Evolutionary conservation across 2,888 invertebrate species (phyloP).

Genomic region (Agrilus mali): DNA sequence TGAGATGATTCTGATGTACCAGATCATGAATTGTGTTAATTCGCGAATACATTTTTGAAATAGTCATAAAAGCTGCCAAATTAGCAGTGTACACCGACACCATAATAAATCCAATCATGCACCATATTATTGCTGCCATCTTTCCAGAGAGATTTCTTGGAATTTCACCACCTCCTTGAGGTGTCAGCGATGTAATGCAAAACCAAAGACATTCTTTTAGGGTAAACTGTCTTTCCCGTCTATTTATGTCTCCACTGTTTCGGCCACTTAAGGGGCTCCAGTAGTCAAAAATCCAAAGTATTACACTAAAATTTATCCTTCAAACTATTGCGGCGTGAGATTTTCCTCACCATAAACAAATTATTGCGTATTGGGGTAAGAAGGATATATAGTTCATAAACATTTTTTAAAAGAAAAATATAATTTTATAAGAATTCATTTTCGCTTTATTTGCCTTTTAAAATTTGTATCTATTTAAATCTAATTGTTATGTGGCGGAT

Average conservation of each 20-base stretch:
- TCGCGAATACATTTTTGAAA: constrained; percentile 73
- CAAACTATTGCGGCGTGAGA: not conserved
- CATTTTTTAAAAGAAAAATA: too few relatives aligned
- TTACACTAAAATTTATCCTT: constrained; percentile 1
- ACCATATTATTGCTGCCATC: constrained; percentile 88
- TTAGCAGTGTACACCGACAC: constrained; percentile 94
- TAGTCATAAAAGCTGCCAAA: constrained; percentile 84
- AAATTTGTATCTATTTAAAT: too few relatives aligned
- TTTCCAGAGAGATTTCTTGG: constrained; percentile 86
- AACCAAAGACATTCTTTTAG: constrained; percentile 78
- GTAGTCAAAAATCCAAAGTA: constrained; percentile 9
- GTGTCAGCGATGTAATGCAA: constrained; percentile 89
- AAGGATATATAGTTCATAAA: too few relatives aligned
- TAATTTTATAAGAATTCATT: too few relatives aligned
- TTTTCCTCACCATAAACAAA: too few relatives aligned
- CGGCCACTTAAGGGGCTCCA: constrained; percentile 7
- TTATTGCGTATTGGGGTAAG: too few relatives aligned
- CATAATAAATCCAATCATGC: constrained; percentile 92
- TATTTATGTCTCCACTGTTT: constrained; percentile 3
- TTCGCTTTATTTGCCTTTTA: too few relatives aligned
- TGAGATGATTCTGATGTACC: constrained; percentile 62
- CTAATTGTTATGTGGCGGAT: too few relatives aligned
- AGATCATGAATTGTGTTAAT: constrained; percentile 81
- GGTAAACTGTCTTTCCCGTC: constrained; percentile 2
- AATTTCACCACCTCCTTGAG: constrained; percentile 81